Evolutionary conservation across 2,888 invertebrate genomes (phyloP).

Genomic region (Endotricha flammealis): DNA sequence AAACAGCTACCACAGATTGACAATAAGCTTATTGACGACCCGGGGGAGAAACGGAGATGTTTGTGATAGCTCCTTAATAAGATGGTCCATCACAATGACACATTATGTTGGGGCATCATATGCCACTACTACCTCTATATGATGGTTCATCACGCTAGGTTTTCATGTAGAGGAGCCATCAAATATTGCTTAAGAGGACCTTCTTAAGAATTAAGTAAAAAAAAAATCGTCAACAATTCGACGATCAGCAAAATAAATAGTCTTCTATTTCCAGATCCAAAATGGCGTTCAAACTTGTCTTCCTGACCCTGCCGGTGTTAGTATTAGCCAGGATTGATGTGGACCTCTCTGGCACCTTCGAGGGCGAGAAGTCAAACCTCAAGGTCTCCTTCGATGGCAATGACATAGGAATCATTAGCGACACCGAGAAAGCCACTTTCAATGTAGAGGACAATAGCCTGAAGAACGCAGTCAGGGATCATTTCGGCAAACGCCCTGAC

Average conservation of each 20-base stretch:
- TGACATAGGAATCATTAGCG: conserved; percentile 21
- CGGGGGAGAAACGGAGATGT: too few relatives aligned
- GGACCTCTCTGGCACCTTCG: conserved; percentile 9
- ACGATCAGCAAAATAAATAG: not conserved
- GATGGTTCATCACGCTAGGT: too few relatives aligned
- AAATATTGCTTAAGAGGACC: too few relatives aligned
- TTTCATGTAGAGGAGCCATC: too few relatives aligned
- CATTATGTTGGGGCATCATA: too few relatives aligned
- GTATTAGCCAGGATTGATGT: not conserved
- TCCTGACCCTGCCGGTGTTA: not conserved
- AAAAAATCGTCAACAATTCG: too few relatives aligned
- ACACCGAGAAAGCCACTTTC: conserved; percentile 26
- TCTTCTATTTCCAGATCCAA: conserved; percentile 4
- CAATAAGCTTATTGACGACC: too few relatives aligned
- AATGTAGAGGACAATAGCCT: conserved; percentile 23
- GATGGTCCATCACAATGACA: too few relatives aligned
- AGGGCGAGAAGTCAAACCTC: not conserved
- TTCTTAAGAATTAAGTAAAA: too few relatives aligned
- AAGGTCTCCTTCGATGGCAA: conserved; percentile 14
- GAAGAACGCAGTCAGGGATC: conserved; percentile 18
- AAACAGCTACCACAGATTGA: too few relatives aligned
- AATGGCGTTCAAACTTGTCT: not conserved
- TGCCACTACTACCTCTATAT: too few relatives aligned
- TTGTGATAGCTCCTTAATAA: too few relatives aligned
- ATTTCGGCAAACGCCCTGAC: conserved; percentile 25